Conservation (phyloP, 2,888 invertebrate species). For the Danaus chrysippus region DNA sequence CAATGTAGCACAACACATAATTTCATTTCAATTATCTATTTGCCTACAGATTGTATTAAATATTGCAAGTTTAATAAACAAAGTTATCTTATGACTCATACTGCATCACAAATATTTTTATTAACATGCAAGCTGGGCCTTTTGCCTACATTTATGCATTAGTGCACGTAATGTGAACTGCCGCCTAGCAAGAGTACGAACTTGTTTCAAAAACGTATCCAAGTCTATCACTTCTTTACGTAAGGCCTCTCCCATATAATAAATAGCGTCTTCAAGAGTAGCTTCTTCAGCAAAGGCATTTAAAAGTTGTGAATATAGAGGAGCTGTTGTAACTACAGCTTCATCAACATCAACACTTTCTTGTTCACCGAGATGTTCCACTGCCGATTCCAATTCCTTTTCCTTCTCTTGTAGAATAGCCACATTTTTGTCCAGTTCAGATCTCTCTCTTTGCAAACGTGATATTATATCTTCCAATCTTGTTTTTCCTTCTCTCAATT, state of each 20-base stretch:
- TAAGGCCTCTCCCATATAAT: constrained; percentile 97
- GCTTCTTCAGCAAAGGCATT: constrained; percentile 98
- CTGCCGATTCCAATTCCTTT: constrained; percentile 89
- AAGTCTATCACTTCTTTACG: constrained; percentile 95
- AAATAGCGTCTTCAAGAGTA: constrained; percentile 98
- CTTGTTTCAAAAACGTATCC: constrained; percentile 97
- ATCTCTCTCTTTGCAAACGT: constrained; percentile 87
- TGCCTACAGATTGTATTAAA: not conserved
- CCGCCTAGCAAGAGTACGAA: constrained; percentile 94
- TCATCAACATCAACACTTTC: constrained; percentile 96
- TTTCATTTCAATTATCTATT: not conserved
- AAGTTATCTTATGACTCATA: constrained; percentile 21
- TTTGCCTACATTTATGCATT: constrained; percentile 98
- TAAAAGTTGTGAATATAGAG: constrained; percentile 96
- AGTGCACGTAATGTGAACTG: constrained; percentile 97
- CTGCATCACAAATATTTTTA: constrained; percentile 22
- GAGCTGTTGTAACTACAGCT: constrained; percentile 97
- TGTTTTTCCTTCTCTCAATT: constrained; percentile 89
- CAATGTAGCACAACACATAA: not conserved
- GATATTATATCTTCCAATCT: constrained; percentile 89
- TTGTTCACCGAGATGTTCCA: constrained; percentile 86
- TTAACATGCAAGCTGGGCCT: constrained; percentile 90
- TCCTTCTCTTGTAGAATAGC: constrained; percentile 91
- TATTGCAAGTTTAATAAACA: not conserved
- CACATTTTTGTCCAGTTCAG: constrained; percentile 91